A percentile compares a stretch with the other conserved stretches of the same genome.
phyloP scores from a whole-genome alignment of 2,888 invertebrate genomes.

The Acheta domesticus region DNA sequence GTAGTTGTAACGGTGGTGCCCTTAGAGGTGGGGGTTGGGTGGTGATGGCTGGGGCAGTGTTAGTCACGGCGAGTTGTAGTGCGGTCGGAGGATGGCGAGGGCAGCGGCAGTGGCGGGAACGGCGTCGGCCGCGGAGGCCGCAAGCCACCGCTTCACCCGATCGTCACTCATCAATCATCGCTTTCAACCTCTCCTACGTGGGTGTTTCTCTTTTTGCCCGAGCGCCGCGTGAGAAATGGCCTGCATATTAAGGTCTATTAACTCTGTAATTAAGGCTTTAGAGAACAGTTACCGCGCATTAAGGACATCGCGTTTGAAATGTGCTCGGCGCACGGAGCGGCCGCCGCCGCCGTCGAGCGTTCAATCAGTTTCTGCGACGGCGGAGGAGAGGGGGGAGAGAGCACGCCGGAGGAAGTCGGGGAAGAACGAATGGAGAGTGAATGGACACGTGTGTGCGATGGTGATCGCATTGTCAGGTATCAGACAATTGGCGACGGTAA shows the following conservation, averaged over 20 bases:
- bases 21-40: too few relatives aligned
- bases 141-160: not conserved
- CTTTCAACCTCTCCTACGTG: not conserved
- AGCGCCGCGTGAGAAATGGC: slow-evolving; percentile 4
- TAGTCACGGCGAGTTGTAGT: too few relatives aligned
- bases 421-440: too few relatives aligned
- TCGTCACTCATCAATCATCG: not conserved
- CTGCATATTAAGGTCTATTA: slow-evolving; percentile 18
- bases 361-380: not conserved
- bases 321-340: not conserved
- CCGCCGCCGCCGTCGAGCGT: not conserved
- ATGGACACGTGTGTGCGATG: too few relatives aligned
- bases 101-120: too few relatives aligned
- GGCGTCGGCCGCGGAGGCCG: too few relatives aligned
- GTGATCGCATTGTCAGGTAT: too few relatives aligned
- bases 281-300: slow-evolving; percentile 18
- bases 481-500: too few relatives aligned
- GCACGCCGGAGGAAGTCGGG: too few relatives aligned
- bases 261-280: slow-evolving; percentile 18
- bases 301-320: not conserved
- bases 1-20: too few relatives aligned
- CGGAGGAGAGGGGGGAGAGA: not conserved
- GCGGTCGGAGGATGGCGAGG: too few relatives aligned
- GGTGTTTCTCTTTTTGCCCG: not conserved
- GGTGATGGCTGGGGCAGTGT: too few relatives aligned